A percentile compares a stretch with the other conserved stretches of the same genome.
These are phyloP conservation scores for Prochilodus magdalenae DNA, from an alignment of 2,113 vertebrate species.

Conservation along the genomic window DNA sequence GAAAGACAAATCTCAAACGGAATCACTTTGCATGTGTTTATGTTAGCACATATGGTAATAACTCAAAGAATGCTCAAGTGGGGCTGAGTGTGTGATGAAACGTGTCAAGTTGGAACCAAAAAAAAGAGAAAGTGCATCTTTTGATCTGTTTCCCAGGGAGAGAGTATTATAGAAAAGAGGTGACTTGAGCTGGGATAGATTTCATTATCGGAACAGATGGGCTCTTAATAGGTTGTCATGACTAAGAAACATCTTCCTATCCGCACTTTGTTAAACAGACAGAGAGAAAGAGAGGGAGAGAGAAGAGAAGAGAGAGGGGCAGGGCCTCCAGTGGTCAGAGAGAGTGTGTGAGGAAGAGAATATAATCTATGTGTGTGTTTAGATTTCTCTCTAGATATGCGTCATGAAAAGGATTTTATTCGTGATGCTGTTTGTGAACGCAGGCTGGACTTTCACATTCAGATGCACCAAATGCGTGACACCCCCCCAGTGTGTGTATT, in stretches of 20 bases:
- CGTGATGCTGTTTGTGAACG: conserved; percentile 28
- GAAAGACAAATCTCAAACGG: too few species aligned
- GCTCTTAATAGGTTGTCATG: conserved; percentile 31
- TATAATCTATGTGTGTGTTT: background rate
- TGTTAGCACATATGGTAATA: conserved; percentile 5
- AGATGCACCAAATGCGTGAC: background rate
- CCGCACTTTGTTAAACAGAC: background rate
- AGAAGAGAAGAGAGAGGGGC: background rate
- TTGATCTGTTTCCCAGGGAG: conserved; percentile 18
- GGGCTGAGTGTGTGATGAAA: background rate
- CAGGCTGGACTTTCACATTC: conserved; percentile 13
- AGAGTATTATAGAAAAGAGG: conserved; percentile 21
- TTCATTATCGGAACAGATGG: conserved; percentile 43
- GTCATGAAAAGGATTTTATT: conserved; percentile 4
- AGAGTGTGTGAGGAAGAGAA: background rate
- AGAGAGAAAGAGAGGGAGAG: background rate
- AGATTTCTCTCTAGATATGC: background rate
- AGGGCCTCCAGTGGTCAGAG: background rate
- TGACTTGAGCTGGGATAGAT: conserved; percentile 31
- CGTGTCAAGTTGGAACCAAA: background rate
- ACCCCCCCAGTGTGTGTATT: too few species aligned
- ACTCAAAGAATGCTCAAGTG: background rate
- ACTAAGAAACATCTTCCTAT: conserved; percentile 39
- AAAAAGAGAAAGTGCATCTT: conserved; percentile 8
- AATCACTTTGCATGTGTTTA: conserved; percentile 5